These are phyloP conservation scores for Mystacides longicornis DNA, from an alignment of 2,888 invertebrate genomes.

Conservation along the genomic window DNA sequence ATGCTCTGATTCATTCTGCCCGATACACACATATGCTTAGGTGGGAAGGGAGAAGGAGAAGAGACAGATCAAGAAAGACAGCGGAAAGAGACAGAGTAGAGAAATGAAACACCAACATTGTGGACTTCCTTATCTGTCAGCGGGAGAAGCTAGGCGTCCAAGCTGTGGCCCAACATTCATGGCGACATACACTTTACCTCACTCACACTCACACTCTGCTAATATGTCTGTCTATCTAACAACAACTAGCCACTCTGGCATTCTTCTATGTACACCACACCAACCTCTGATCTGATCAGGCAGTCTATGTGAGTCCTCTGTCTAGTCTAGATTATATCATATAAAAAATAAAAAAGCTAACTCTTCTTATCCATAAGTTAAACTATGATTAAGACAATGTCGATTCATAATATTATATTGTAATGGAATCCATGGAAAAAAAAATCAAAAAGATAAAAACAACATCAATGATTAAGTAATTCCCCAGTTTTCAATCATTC, in stretches of 20 bases:
- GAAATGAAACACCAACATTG: conserved; percentile 7
- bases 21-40: conserved; percentile 30
- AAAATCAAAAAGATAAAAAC: not conserved
- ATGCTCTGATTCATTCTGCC: conserved; percentile 31
- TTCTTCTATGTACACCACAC: not conserved
- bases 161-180: conserved; percentile 6
- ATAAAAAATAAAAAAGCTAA: too few species aligned
- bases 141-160: conserved; percentile 20
- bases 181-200: not conserved
- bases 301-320: not conserved
- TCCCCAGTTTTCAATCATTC: conserved; percentile 1
- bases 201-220: not conserved
- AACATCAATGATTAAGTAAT: not conserved
- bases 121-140: conserved; percentile 12
- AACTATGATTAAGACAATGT: not conserved
- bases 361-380: not conserved
- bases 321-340: not conserved
- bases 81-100: conserved; percentile 13
- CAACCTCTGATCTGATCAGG: not conserved
- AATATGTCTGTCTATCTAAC: too few species aligned
- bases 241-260: not conserved
- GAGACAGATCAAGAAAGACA: conserved; percentile 32
- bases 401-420: not conserved
- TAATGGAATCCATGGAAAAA: not conserved
- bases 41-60: conserved; percentile 37